Evolutionary conservation across 2,888 invertebrate species (phyloP), one percentile per base, ranked within the genome.

Genomic region (Chrysopilus asiliformis): DNA sequence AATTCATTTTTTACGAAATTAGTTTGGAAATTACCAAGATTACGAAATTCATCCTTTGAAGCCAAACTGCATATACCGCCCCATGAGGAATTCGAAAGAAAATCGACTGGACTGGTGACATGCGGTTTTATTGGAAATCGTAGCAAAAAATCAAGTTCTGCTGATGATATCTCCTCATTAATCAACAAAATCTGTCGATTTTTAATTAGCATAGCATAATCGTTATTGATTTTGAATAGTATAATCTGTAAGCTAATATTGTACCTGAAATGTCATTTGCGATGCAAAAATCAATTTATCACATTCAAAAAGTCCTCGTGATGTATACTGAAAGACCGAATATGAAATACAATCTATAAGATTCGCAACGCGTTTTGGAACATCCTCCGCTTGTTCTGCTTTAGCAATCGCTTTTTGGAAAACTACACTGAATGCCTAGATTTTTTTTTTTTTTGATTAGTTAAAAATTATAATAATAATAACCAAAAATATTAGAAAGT

Each of bases 231-330:
- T 22, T 22, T 14, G 8, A 24, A 25, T 12, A 19, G 17, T 16
- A 29, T 16, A 15, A 29, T 15, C 15, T 22, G 10, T 22, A 13
- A 18, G 9, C 33, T 9, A 34, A 31, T 25, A 24, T 26, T 18
- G 47, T 56, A 85, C 87, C 72, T 86, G 86, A 59, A 95, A 93
- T 9, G 91, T 81, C 90, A 94, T 91, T 67, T 94, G 94, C 2
- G 90, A 84, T 4, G 87, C 83, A 64, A 94, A 94, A 54, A 93
- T 94, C 38, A 95, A 73, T 64, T 95, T 95, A 61, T 95, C 94
- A 52, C 86, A 86, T 65, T 95, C 94, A 59, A 95, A 95, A 31
- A 95, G 69, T 10, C 95, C 94, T 51, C 94, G 68, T 1, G 86
- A 82, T 4, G 94, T 94, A 64, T 95, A 95, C 61, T 89, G 83